phyloP scores from a whole-genome alignment of 2,888 invertebrate species.

The Campoplex nolae region DNA sequence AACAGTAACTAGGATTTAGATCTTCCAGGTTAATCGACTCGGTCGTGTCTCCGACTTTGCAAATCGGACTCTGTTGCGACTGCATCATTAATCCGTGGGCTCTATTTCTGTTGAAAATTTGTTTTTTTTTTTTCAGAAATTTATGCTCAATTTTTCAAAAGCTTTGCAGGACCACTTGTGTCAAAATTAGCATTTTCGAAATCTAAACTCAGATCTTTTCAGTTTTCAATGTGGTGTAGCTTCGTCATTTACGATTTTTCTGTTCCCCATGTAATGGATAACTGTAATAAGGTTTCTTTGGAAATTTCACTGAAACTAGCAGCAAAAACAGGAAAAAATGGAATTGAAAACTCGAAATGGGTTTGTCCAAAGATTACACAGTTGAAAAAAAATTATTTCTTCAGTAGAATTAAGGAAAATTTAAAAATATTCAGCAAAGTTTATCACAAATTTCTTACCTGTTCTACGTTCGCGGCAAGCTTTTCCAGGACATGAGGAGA shows the following conservation, averaged over 20 bases:
- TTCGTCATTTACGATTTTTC: neutral
- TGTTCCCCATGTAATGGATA: neutral
- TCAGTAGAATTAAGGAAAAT: neutral
- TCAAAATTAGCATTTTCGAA: neutral
- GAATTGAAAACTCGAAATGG: neutral
- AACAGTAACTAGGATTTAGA: conserved; percentile 59
- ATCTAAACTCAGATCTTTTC: neutral
- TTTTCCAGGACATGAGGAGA: neutral
- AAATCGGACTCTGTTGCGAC: neutral
- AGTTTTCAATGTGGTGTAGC: neutral
- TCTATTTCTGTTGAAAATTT: neutral
- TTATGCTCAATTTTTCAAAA: neutral
- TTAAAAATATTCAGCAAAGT: neutral
- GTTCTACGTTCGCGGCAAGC: no score
- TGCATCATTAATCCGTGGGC: neutral
- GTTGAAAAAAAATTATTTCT: neutral
- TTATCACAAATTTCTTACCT: neutral
- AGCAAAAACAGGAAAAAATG: neutral
- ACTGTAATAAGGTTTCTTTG: neutral
- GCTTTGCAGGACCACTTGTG: neutral
- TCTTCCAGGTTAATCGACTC: neutral
- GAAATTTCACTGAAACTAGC: neutral
- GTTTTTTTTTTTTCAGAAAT: neutral
- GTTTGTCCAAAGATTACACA: neutral
- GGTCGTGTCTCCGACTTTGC: neutral